Evolutionary conservation across 2,113 vertebrate genomes (phyloP), one percentile per base, ranked within the genome.

Genomic region (Notarius quadriscutis): DNA sequence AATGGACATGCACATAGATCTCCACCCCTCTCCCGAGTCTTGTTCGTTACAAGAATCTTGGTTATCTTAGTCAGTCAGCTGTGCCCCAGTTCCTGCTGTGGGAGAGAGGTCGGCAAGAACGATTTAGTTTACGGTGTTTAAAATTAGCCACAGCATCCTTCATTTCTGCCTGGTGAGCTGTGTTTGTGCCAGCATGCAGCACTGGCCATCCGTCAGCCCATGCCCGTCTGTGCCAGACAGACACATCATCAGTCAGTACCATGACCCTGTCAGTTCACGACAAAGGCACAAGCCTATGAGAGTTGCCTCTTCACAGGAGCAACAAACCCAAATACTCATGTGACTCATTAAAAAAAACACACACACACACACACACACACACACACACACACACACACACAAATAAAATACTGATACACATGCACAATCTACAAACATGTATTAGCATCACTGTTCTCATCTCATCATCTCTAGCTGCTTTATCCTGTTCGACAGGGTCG

Each of bases 141-240:
- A 95, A 95, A 94, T 95, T 94, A 95, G 94, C 92, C 87, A 27
- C 14, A 81, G 89, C 92, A 94, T 96, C 89, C 91, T 95, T 95
- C 93, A 94, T 93, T 92, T 93, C 91, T 93, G 87, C 74, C 71
- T 60, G 85, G 88, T 89, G 93, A 93, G 92, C 92, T 91, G 88
- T 90, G 82, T 89, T 78, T 89, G 89, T 92, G 92, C 91, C 92
- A 86, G 88, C 79, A 81, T 83, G 79, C 89, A 91, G 93, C 90
- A 89, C 86, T 79, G 89, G 91, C 89, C 89, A 93, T 95, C 91
- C 89, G 90, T 95, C 93, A 93, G 90, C 81, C 65, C 65, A 82
- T 81, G 83, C 89, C 91, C 89, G 88, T 91, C 91, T 87, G 91
- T 92, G 84, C 91, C 63, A 25, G 87, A 91, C 91, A 88, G 86